A percentile compares a stretch with the other conserved stretches of the same genome.
Evolutionary conservation across 1,140 invertebrate genomes (phyloP).

Genomic region (Drosophila santomea): DNA sequence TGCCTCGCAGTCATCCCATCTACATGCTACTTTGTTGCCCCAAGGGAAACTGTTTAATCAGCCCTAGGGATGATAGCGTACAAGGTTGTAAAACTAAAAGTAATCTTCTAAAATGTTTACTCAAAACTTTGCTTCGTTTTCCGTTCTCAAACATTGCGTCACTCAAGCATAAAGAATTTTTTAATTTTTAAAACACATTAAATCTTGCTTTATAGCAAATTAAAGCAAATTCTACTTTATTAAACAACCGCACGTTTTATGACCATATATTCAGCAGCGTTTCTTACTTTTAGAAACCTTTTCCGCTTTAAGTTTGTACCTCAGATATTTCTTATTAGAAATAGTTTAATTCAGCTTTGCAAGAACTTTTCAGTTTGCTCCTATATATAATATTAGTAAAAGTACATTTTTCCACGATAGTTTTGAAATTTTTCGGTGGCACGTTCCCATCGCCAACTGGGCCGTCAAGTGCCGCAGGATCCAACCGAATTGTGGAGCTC

Average conservation of each 20-base stretch:
- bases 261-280: too few species aligned
- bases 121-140: neutral
- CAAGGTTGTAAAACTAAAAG: slow-evolving; percentile 1
- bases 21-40: slow-evolving; percentile 64
- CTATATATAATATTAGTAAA: too few species aligned
- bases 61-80: slow-evolving; percentile 43
- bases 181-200: neutral
- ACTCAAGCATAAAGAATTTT: too few species aligned
- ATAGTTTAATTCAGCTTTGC: too few species aligned
- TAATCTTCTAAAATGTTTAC: neutral
- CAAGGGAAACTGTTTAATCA: slow-evolving; percentile 22
- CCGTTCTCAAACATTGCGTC: too few species aligned
- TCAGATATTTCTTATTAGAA: too few species aligned
- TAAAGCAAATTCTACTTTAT: too few species aligned
- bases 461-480: slow-evolving; percentile 53
- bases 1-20: slow-evolving; percentile 52
- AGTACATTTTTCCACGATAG: neutral
- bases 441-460: slow-evolving; percentile 55
- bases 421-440: slow-evolving; percentile 8
- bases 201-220: too few species aligned
- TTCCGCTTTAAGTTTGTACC: too few species aligned
- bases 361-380: too few species aligned
- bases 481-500: slow-evolving; percentile 15
- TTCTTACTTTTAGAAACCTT: too few species aligned
- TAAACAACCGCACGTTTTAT: too few species aligned